Conservation (phyloP, 2,888 invertebrate species). For the Limnephilus auricula region DNA sequence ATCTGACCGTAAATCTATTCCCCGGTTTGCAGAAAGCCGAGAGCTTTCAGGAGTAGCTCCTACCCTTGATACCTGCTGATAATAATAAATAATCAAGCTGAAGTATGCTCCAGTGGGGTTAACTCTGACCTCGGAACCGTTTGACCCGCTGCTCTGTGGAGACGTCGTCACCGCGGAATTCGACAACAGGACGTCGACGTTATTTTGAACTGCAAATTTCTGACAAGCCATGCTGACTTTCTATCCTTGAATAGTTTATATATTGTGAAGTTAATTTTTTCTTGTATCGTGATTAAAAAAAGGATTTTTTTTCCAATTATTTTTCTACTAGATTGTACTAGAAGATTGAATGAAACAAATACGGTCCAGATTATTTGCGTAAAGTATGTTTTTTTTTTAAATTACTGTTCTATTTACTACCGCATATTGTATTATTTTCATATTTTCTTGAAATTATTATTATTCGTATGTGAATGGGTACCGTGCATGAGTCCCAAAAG, state of each 20-base stretch:
- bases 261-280: background rate
- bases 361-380: too few relatives aligned
- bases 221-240: background rate
- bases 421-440: too few relatives aligned
- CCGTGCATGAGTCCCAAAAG: too few relatives aligned
- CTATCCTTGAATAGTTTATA: background rate
- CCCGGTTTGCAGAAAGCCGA: background rate
- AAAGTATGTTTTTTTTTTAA: too few relatives aligned
- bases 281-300: background rate
- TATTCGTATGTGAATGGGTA: too few relatives aligned
- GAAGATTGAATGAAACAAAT: too few relatives aligned
- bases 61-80: background rate
- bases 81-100: background rate
- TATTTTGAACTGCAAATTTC: background rate
- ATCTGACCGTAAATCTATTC: background rate
- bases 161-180: background rate
- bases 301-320: too few relatives aligned
- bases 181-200: background rate
- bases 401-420: too few relatives aligned
- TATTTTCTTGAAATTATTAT: too few relatives aligned
- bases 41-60: background rate
- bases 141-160: background rate
- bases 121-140: background rate
- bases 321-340: too few relatives aligned
- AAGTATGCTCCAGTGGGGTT: background rate